A percentile compares a stretch with the other conserved stretches of the same genome.
Evolutionary conservation across 2,797 vertebrate genomes (phyloP).

Genomic region (Nannoperca australis): DNA sequence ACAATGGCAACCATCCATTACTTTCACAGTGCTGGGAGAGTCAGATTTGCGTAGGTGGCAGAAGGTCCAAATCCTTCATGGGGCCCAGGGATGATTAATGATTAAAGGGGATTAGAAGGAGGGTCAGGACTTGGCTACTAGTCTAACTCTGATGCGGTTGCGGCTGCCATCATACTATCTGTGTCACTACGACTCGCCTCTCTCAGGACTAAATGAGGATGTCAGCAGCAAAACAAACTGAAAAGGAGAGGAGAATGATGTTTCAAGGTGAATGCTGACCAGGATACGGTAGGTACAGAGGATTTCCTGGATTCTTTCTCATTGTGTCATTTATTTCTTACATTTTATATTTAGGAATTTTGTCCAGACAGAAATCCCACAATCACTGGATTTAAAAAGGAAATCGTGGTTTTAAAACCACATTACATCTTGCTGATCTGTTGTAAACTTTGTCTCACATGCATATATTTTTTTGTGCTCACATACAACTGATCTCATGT

Average conservation of each 20-base stretch:
- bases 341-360: neutral
- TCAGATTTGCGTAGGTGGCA: constrained; percentile 82
- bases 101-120: constrained; percentile 85
- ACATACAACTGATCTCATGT: neutral
- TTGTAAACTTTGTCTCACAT: neutral
- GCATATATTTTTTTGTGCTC: neutral
- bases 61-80: constrained; percentile 85
- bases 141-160: constrained; percentile 62
- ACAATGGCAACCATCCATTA: constrained; percentile 29
- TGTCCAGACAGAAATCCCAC: neutral
- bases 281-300: constrained; percentile 44
- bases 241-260: constrained; percentile 18
- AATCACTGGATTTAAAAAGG: neutral
- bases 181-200: constrained; percentile 46
- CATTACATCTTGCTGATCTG: neutral
- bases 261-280: constrained; percentile 31
- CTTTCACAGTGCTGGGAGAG: constrained; percentile 50
- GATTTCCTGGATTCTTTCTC: constrained; percentile 4
- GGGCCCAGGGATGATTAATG: constrained; percentile 84
- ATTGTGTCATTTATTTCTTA: constrained; percentile 1
- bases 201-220: constrained; percentile 46
- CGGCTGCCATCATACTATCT: constrained; percentile 43
- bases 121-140: constrained; percentile 72
- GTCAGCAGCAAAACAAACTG: constrained; percentile 26
- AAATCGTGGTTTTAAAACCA: neutral